A percentile compares a stretch with the other conserved stretches of the same genome.
These are phyloP conservation scores for Sceliomorpha sp. DNA, from an alignment of 2,888 invertebrate species.

Conservation along the genomic window DNA sequence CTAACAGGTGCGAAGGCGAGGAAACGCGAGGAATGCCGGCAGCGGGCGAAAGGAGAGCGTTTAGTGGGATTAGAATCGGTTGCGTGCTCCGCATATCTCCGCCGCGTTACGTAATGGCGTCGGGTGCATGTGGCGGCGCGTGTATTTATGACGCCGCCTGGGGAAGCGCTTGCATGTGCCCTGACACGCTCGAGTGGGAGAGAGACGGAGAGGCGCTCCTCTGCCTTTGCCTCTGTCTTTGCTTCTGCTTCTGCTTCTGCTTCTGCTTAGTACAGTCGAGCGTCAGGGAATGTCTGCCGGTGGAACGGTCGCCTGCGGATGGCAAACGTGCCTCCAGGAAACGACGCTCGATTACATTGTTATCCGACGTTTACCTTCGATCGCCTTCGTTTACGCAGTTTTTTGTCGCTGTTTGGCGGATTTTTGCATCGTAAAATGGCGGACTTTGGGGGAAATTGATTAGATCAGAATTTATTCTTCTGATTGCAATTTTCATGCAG, in stretches of 20 bases:
- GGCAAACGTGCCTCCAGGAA: conserved; percentile 41
- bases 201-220: conserved; percentile 18
- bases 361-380: conserved; percentile 48
- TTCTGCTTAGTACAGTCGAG: conserved; percentile 18
- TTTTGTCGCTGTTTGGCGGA: too few species aligned
- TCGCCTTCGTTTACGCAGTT: conserved; percentile 42
- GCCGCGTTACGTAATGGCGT: conserved; percentile 19
- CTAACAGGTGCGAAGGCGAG: conserved; percentile 55
- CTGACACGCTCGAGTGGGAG: neutral
- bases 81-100: conserved; percentile 65
- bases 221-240: too few species aligned
- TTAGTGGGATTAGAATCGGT: conserved; percentile 68
- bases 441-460: too few species aligned
- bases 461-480: too few species aligned
- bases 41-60: conserved; percentile 53
- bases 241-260: too few species aligned
- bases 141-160: conserved; percentile 8
- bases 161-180: neutral
- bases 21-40: conserved; percentile 61
- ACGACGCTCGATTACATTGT: conserved; percentile 46
- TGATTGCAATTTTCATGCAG: too few species aligned
- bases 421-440: too few species aligned
- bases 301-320: conserved; percentile 11
- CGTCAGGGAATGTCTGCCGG: conserved; percentile 20
- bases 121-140: conserved; percentile 8